Evolutionary conservation across 2,888 invertebrate species (phyloP).

Genomic region (Eupithecia subumbrata): DNA sequence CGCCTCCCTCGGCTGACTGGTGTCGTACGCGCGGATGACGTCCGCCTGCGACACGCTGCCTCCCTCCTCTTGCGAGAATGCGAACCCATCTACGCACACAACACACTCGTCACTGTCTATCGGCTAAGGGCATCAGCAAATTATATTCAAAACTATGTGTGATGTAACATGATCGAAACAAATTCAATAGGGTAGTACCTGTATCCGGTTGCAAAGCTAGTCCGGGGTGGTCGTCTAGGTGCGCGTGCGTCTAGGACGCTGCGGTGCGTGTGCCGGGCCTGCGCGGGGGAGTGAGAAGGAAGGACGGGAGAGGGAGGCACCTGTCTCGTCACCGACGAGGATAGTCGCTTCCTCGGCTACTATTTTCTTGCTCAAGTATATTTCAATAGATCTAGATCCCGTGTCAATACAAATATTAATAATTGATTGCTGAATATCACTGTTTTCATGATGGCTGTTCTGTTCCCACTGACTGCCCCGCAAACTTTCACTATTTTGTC

Average conservation of each 20-base stretch:
- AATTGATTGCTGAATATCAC: background rate
- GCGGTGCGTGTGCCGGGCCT: conserved; percentile 49
- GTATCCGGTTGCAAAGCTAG: conserved; percentile 38
- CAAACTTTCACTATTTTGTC: background rate
- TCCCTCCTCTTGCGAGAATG: conserved; percentile 99
- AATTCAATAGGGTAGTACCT: conserved; percentile 36
- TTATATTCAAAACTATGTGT: conserved; percentile 33
- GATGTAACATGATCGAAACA: conserved; percentile 38
- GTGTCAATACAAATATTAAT: background rate
- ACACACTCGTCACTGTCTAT: conserved; percentile 6
- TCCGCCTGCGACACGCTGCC: conserved; percentile 97
- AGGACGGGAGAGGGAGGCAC: background rate
- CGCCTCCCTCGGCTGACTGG: conserved; percentile 92
- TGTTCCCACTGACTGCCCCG: too few relatives aligned
- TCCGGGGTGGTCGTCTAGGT: conserved; percentile 44
- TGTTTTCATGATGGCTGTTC: background rate
- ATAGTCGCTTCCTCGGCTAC: background rate
- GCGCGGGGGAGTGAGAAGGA: background rate
- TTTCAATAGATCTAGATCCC: background rate
- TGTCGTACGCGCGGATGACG: conserved; percentile 98
- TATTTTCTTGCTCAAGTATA: background rate
- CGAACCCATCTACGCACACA: conserved; percentile 93
- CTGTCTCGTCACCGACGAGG: background rate
- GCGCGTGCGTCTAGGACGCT: conserved; percentile 56
- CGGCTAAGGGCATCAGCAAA: background rate